Conservation (phyloP, 2,888 invertebrate species). For the Drosophila birchii region DNA sequence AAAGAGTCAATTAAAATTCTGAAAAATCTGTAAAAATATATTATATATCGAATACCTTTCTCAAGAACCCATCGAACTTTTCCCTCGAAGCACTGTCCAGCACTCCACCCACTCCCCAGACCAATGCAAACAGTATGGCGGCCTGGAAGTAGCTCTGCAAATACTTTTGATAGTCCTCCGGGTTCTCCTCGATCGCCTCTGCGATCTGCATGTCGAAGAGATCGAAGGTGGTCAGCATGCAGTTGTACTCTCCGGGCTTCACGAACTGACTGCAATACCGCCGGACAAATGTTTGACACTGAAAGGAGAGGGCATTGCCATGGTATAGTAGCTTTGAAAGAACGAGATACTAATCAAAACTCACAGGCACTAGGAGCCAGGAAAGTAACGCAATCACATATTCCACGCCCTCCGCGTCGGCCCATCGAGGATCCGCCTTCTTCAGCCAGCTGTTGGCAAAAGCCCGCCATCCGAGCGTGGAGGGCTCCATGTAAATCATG, state of each 20-base stretch:
- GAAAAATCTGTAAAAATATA: neutral
- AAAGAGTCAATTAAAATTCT: neutral
- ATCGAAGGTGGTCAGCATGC: constrained; percentile 89
- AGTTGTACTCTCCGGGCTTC: constrained; percentile 90
- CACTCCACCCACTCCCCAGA: constrained; percentile 95
- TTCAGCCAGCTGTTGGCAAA: constrained; percentile 93
- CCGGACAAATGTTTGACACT: constrained; percentile 87
- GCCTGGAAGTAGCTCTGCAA: constrained; percentile 91
- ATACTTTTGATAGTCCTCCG: constrained; percentile 89
- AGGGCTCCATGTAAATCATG: constrained; percentile 96
- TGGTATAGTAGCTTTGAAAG: neutral
- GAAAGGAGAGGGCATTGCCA: neutral
- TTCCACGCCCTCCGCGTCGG: constrained; percentile 86
- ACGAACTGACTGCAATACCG: constrained; percentile 89
- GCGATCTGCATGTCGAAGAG: constrained; percentile 92
- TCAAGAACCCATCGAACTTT: constrained; percentile 88
- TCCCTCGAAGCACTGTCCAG: constrained; percentile 90
- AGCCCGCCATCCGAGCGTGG: constrained; percentile 92
- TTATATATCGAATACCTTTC: constrained; percentile 78
- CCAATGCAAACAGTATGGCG: constrained; percentile 89
- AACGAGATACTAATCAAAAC: neutral
- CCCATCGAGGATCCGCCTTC: constrained; percentile 87
- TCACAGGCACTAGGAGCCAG: constrained; percentile 92
- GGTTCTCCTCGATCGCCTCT: constrained; percentile 88
- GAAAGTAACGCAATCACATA: constrained; percentile 88